Conservation (phyloP, 1,140 invertebrate genomes). For the Drosophila arawakana region DNA sequence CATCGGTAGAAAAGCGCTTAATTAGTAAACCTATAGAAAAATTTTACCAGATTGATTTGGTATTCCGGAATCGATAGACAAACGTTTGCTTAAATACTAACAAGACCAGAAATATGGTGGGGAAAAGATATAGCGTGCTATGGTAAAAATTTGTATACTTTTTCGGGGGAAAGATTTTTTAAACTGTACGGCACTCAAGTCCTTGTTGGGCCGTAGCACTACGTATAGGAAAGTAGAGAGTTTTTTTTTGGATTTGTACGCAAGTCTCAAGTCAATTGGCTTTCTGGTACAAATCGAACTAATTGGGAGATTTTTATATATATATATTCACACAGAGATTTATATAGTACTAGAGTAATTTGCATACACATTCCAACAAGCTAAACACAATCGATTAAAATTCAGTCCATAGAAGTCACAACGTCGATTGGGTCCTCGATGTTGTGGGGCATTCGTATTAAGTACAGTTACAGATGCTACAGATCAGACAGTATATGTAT, state of each 20-base stretch:
- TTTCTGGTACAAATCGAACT: conserved; percentile 50
- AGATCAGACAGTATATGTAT: no score
- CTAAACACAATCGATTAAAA: conserved; percentile 57
- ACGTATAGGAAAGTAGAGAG: conserved; percentile 8
- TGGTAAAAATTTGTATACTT: conserved; percentile 9
- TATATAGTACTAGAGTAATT: conserved; percentile 32
- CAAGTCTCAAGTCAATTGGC: conserved; percentile 20
- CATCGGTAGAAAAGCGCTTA: conserved; percentile 31
- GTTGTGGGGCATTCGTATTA: conserved; percentile 57
- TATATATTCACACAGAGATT: conserved; percentile 27
- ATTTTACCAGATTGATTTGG: conserved; percentile 55
- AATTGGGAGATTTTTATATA: conserved; percentile 20
- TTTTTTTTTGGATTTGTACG: conserved; percentile 31
- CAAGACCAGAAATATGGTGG: conserved; percentile 21
- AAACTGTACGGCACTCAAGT: conserved; percentile 53
- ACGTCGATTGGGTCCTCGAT: conserved; percentile 6
- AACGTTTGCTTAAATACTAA: conserved; percentile 59
- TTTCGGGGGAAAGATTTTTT: conserved; percentile 23
- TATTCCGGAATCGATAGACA: conserved; percentile 81
- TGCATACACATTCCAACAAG: conserved; percentile 75
- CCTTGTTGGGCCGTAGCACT: conserved; percentile 45
- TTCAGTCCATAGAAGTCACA: conserved; percentile 38
- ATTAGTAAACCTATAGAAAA: conserved; percentile 64
- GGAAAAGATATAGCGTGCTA: conserved; percentile 27
- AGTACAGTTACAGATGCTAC: conserved; percentile 50